Evolutionary conservation across 2,888 invertebrate genomes (phyloP), one percentile per base, ranked within the genome.

Genomic region (Tenthredo livida): DNA sequence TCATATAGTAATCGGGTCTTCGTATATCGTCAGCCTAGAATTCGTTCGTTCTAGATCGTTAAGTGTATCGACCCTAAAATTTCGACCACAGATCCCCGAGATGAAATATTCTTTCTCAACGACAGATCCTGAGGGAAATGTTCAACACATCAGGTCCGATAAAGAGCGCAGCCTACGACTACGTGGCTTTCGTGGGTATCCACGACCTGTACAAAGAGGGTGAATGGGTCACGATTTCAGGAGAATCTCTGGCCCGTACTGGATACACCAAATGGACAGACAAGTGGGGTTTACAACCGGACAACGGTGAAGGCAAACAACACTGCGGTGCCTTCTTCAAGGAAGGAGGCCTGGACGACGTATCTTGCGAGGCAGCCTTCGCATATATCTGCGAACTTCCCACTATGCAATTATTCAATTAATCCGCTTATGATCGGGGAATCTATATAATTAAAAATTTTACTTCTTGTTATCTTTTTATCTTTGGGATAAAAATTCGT

Each of bases 241-340:
- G 91, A 5, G 93, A 93, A 85, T 92, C 92, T 72, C 17, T 83
- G 33, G 89, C 89, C 86, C 92, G 90, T 88, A 91, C 90, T 67
- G 92, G 93, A 87, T 93, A 92, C 88, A 91, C 90, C 25, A 88
- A 87, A 85, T 93, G 92, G 93, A 91, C 90, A 86, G 89, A 90
- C 85, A 90, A 90, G 87, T 80, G 80, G 80, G 80, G 80, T 37
- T 61, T 61, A 6, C 92, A 91, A 84, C 92, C 92, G 65, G 92
- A 92, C 87, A 93, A 92, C 86, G 91, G 91, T 72, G 91, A 89
- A 21, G 90, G 90, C n/a, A 89, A 88, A 75, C 92, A 92, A 86
- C 88, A 92, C 85, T 92, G 92, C 47, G 91, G 90, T 25, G 91
- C 89, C 58, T 87, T 92, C 75, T 83, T 90, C 82, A 91, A 88